These are phyloP conservation scores for Panthera tigris DNA, from an alignment of 2,113 vertebrate species.

Conservation along the genomic window DNA sequence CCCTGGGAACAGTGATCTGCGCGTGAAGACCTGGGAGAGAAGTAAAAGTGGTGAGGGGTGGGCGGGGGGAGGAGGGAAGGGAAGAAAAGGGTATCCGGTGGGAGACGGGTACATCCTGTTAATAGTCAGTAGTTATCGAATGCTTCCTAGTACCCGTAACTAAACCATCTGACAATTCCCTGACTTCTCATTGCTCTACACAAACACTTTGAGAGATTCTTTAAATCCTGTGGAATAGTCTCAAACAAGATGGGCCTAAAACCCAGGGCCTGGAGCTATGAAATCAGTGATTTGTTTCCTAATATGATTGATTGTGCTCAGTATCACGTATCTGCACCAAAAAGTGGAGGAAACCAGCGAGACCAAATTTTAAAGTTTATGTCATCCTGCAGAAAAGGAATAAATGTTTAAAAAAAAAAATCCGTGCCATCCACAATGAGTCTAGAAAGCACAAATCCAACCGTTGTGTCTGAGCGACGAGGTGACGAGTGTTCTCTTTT, in stretches of 20 bases:
- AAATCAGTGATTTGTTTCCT: conserved; percentile 27
- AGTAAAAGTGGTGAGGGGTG: no score
- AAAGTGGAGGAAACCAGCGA: not conserved
- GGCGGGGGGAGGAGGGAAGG: not conserved
- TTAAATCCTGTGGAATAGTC: not conserved
- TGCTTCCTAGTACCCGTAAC: not conserved
- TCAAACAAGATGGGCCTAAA: not conserved
- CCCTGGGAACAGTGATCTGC: not conserved
- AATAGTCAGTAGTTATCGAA: not conserved
- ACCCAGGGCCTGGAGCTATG: not conserved
- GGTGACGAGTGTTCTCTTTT: not conserved
- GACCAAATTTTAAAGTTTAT: not conserved
- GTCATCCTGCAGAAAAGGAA: not conserved
- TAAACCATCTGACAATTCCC: not conserved
- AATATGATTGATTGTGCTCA: not conserved
- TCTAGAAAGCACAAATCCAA: not conserved
- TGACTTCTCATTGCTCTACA: conserved; percentile 2
- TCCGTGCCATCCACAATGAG: not conserved
- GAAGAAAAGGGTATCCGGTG: not conserved
- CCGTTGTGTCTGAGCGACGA: not conserved
- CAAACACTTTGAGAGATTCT: not conserved
- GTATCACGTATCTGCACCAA: not conserved
- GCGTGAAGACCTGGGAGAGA: not conserved
- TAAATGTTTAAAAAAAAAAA: not conserved
- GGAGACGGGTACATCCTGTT: not conserved